These are phyloP conservation scores for Hoplodrina blanda DNA, from an alignment of 2,888 invertebrate species.

Conservation along the genomic window DNA sequence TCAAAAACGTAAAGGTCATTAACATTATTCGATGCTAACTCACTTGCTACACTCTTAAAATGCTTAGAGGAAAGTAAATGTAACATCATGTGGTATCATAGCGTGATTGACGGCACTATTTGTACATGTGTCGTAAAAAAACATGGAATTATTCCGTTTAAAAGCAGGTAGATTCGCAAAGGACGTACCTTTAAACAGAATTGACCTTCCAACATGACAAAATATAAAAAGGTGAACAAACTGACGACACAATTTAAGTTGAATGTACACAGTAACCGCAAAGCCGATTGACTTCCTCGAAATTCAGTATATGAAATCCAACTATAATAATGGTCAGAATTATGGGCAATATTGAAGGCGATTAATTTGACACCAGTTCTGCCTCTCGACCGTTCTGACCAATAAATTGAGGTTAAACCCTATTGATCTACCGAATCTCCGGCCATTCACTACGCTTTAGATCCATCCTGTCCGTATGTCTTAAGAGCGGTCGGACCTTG, in stretches of 20 bases:
- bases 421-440: constrained; percentile 54
- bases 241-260: constrained; percentile 13
- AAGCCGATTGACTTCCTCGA: constrained; percentile 25
- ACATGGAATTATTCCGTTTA: constrained; percentile 1
- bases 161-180: not conserved
- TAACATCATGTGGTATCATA: not conserved
- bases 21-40: not conserved
- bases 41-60: not conserved
- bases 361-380: constrained; percentile 58
- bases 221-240: constrained; percentile 20
- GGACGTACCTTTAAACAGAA: not conserved
- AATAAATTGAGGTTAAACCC: constrained; percentile 61
- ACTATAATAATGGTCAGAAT: constrained; percentile 49
- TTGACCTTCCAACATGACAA: constrained; percentile 7
- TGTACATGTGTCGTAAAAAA: constrained; percentile 10
- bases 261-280: constrained; percentile 13
- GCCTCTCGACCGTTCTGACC: constrained; percentile 55
- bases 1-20: not conserved
- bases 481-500: constrained; percentile 26
- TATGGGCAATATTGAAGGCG: constrained; percentile 58
- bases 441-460: constrained; percentile 53
- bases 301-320: constrained; percentile 41
- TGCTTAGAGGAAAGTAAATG: not conserved
- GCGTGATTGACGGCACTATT: constrained; percentile 20
- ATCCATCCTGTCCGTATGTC: constrained; percentile 55